These are phyloP conservation scores for Lomographa bimaculata DNA, from an alignment of 2,888 invertebrate genomes.

Conservation along the genomic window DNA sequence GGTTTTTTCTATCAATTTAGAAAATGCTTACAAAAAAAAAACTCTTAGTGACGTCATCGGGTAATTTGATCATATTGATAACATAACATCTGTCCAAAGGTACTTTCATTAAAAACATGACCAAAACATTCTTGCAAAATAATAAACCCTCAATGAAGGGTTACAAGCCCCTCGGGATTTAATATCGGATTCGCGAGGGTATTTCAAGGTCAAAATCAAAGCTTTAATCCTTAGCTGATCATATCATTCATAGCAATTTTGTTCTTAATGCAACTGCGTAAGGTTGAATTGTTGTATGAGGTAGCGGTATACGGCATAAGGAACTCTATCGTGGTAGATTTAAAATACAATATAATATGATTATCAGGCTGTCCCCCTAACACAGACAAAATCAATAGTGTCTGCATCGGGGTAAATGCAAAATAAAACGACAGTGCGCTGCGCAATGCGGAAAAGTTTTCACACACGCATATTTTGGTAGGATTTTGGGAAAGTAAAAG, in stretches of 20 bases:
- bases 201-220: conserved; percentile 42
- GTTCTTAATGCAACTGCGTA: conserved; percentile 22
- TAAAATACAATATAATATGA: conserved; percentile 79
- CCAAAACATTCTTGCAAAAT: conserved; percentile 25
- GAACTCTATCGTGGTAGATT: conserved; percentile 66
- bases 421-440: conserved; percentile 49
- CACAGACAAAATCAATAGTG: conserved; percentile 83
- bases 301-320: conserved; percentile 33
- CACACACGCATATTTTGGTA: conserved; percentile 19
- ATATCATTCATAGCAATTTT: conserved; percentile 13
- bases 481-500: conserved; percentile 21
- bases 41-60: conserved; percentile 9
- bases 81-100: conserved; percentile 6
- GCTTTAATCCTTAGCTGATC: conserved; percentile 18
- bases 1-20: too few relatives aligned
- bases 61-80: background rate
- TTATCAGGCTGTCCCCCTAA: conserved; percentile 80
- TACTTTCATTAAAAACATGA: conserved; percentile 10
- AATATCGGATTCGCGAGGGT: conserved; percentile 37
- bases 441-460: conserved; percentile 43
- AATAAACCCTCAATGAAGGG: conserved; percentile 34
- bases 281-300: conserved; percentile 8
- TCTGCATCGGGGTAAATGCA: conserved; percentile 71
- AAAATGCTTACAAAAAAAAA: too few relatives aligned
- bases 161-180: conserved; percentile 31